phyloP scores from a whole-genome alignment of 2,797 vertebrate species.

The Siniperca obscura region DNA sequence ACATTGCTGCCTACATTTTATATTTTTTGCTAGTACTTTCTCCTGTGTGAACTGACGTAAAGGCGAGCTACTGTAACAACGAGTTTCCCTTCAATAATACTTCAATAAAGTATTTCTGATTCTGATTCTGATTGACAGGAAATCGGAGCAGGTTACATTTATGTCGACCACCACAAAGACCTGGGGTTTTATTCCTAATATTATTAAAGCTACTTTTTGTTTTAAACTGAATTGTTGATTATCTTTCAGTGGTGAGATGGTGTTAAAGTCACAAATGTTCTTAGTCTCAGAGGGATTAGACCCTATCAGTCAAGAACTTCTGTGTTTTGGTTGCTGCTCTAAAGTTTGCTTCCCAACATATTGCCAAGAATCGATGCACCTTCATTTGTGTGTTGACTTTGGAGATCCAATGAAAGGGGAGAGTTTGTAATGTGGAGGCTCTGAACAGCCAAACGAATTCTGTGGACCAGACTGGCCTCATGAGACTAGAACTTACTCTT shows the following conservation, averaged over 20 bases:
- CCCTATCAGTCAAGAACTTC: background rate
- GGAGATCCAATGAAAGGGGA: background rate
- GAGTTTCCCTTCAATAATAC: too few species aligned
- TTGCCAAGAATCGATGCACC: background rate
- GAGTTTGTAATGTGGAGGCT: background rate
- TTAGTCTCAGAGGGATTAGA: background rate
- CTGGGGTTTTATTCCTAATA: background rate
- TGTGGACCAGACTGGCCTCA: conserved; percentile 49
- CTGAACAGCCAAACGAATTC: conserved; percentile 1
- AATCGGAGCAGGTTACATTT: background rate
- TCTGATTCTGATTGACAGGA: background rate
- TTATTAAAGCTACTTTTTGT: background rate
- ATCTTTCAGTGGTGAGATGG: background rate
- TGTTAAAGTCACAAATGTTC: background rate
- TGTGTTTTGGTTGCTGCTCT: background rate
- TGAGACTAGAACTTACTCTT: background rate
- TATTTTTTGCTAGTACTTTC: too few species aligned
- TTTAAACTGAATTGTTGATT: background rate
- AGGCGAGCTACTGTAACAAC: too few species aligned
- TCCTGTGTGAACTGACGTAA: too few species aligned
- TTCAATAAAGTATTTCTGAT: too few species aligned
- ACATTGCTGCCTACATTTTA: background rate
- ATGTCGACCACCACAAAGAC: background rate
- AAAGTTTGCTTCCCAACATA: background rate
- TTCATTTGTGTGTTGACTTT: background rate